A percentile compares a stretch with the other conserved stretches of the same genome.
These are phyloP conservation scores for Geotrypetes seraphini DNA, from an alignment of 2,797 vertebrate genomes.

Conservation along the genomic window DNA sequence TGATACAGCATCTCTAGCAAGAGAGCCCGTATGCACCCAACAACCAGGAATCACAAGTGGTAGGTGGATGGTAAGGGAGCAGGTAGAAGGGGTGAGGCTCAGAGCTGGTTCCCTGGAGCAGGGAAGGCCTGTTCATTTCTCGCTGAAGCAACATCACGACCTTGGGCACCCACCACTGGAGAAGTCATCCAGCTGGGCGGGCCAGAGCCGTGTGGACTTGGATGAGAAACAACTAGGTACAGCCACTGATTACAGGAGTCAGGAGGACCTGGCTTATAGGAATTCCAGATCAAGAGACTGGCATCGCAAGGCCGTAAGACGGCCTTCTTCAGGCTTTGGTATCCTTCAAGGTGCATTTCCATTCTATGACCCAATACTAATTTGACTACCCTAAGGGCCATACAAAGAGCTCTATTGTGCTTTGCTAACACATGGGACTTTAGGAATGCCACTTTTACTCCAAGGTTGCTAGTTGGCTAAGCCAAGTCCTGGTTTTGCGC, in stretches of 20 bases:
- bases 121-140: background rate
- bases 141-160: constrained; percentile 1
- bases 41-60: background rate
- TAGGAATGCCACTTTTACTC: background rate
- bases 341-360: constrained; percentile 28
- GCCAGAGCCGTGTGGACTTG: background rate
- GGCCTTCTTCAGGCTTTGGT: constrained; percentile 37
- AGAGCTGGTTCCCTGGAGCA: background rate
- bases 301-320: constrained; percentile 51
- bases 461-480: background rate
- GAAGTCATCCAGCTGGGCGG: constrained; percentile 55
- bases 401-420: background rate
- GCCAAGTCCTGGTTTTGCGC: background rate
- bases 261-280: constrained; percentile 12
- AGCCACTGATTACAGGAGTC: background rate
- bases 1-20: background rate
- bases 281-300: constrained; percentile 41
- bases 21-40: constrained; percentile 7
- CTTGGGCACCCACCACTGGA: constrained; percentile 36
- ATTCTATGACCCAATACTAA: background rate
- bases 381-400: fast-evolving
- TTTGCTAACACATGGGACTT: background rate
- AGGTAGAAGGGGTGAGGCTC: background rate
- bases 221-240: constrained; percentile 10
- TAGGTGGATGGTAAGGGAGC: background rate